Base-by-base conservation (phyloP, 2,113 vertebrate genomes). In the Conger conger region DNA sequence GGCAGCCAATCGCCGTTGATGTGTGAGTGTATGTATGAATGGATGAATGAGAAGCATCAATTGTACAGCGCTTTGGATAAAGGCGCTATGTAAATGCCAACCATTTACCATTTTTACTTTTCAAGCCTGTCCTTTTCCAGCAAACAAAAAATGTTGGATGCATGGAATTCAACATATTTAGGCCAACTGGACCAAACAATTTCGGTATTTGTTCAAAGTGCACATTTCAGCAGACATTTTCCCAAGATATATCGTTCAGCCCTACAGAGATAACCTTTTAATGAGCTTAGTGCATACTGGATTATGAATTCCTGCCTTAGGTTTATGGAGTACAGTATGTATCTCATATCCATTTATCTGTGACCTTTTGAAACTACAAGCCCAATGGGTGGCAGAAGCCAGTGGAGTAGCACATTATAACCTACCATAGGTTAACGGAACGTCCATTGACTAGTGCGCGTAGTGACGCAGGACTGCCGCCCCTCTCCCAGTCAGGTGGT, bases 401-500 rank as follows among this genome's bases (percentile, higher is more conserved):
- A 73, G 6, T 60, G n/a, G n/a, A 68, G 60, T 23, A 68, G 60
- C 20, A 33, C 68, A 73, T 30, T 4, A 73, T n/a, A 73, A 73
- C 68, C 9, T 73, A 4, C 23, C 23, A 11, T 33, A 33, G 27
- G 68, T 73, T 33, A 30, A 73, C 9, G 7, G 1, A 73, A 30
- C n/a, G 68, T 33, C n/a, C 42, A 4, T 45, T 50, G 23, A 7
- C 23, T 11, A n/a, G 23, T 1, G 57, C 3, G 18, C 1, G 37
- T 23, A 2, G 33, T 76, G 40, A 68, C 42, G n/a, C 42, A 20
- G 86, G 13, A 87, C 86, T 85, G 45, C 87, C 87, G 83, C 54
- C 68, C 0, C 83, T 18, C 6, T 27, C 89, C 91, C 84, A 99
- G 97, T 89, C 96, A 96, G 87, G 95, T 98, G 89, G 91, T 97